Conservation (phyloP, 2,113 vertebrate species). For the Oreochromis tanganicae region DNA sequence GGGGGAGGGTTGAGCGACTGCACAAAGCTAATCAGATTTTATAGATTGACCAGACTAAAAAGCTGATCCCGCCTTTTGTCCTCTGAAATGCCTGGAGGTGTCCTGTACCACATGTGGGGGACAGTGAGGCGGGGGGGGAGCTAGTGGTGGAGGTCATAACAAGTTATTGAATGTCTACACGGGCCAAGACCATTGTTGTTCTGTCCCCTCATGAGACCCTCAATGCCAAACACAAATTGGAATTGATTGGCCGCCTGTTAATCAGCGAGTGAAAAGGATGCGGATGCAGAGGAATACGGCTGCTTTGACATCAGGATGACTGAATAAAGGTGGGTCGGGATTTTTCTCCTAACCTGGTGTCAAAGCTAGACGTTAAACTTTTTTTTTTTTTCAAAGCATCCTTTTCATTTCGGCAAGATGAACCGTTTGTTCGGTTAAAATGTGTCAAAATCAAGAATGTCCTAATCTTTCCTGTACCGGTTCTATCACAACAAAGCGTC, state of each 20-base stretch:
- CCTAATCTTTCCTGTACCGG: neutral
- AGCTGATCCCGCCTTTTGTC: conserved; percentile 66
- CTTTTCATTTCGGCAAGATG: neutral
- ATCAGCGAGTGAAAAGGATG: conserved; percentile 36
- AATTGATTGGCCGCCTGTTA: conserved; percentile 69
- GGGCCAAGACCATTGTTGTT: conserved; percentile 56
- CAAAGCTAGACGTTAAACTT: neutral
- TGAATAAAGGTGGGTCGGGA: neutral
- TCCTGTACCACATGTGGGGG: neutral
- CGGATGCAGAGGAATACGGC: neutral
- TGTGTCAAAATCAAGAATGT: neutral
- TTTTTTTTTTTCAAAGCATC: neutral
- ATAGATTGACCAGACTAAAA: conserved; percentile 62
- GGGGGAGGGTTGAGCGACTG: neutral
- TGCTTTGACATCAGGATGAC: neutral
- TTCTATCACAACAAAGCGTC: neutral
- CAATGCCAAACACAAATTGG: conserved; percentile 68
- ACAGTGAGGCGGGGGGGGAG: neutral
- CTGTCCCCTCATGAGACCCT: conserved; percentile 40
- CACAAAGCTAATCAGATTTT: conserved; percentile 68
- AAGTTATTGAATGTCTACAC: conserved; percentile 58
- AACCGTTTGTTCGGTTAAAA: neutral
- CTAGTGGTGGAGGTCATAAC: conserved; percentile 34
- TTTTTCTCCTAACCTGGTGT: neutral
- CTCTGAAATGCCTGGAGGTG: conserved; percentile 55